A percentile compares a stretch with the other conserved stretches of the same genome.
phyloP scores from a whole-genome alignment of 2,888 invertebrate species.

The Meteorus cinctellus region DNA sequence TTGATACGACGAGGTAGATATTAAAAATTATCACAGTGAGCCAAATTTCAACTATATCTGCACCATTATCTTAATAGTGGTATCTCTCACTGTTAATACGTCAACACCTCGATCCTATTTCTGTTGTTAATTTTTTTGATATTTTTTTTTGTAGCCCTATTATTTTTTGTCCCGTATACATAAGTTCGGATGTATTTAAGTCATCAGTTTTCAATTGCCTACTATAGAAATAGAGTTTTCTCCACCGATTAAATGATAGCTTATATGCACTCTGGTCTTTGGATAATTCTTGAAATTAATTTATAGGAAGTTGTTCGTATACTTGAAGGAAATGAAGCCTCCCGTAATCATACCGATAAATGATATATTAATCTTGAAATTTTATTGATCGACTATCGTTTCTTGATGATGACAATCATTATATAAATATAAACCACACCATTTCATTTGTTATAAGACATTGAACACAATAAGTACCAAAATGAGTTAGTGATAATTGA shows the following conservation, averaged over 20 bases:
- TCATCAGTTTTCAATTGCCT: neutral
- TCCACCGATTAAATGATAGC: no score
- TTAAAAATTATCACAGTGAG: constrained; percentile 30
- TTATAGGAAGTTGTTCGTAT: neutral
- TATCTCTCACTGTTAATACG: neutral
- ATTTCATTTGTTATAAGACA: constrained; percentile 36
- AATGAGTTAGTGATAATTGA: constrained; percentile 6
- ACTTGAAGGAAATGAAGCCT: neutral
- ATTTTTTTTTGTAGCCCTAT: constrained; percentile 39
- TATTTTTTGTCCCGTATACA: constrained; percentile 18
- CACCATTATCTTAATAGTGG: constrained; percentile 58
- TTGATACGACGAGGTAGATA: constrained; percentile 67
- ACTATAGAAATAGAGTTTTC: no score
- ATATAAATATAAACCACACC: constrained; percentile 27
- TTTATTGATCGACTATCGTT: neutral
- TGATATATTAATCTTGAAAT: neutral
- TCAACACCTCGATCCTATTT: neutral
- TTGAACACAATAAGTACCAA: constrained; percentile 24
- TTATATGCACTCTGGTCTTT: neutral
- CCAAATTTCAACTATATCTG: constrained; percentile 63
- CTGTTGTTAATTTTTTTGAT: neutral
- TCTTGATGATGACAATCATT: constrained; percentile 19
- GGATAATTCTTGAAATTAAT: neutral
- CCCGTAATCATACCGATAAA: neutral
- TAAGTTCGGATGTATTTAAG: neutral